Base-by-base conservation (phyloP, 2,888 invertebrate species). In the Trichogramma dendrolimi region DNA sequence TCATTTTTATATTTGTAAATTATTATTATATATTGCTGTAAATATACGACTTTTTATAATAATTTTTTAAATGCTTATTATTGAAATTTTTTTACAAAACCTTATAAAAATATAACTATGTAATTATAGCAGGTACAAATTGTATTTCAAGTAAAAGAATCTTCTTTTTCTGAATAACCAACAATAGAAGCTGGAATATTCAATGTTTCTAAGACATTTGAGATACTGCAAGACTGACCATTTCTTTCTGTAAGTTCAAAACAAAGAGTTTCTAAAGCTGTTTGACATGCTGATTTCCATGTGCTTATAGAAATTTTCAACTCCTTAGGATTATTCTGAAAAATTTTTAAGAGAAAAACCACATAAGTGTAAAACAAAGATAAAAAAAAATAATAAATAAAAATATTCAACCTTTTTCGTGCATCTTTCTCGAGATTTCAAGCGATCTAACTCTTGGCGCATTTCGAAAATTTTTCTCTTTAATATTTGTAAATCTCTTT, bases 71-170 rank as follows among this genome's bases (percentile, higher is more conserved):
- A 43, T 43, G 41, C 7, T 8, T 27, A 39, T 53, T 44, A 46
- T 14, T 47, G 46, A 60, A 57, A 52, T 40, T 51, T n/a, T 52
- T 27, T 10, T 51, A 43, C 42, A 51, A 7, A 40, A 60, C 10
- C 43, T 27, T 58, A 43, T 6, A 61, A 38, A 69, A 65, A 10
- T 69, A 69, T n/a, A 69, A 71, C 52, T 70, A 66, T 52, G 67
- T 70, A 50, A 69, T 66, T n/a, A 64, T 62, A 43, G 70, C 2
- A 27, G 1, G 27, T 2, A 27, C 27, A 27, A 27, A 27, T 27
- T 2, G 27, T 27, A 39, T 14, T 51, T 55, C 53, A 64, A 47
- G 52, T 39, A 43, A 64, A 65, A 7, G 39, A 6, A 54, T 65
- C 65, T 8, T 65, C 65, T 40, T 58, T 57, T 53, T 61, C 55